Conservation (phyloP, 2,113 vertebrate genomes). For the Spizaetus ornatus region DNA sequence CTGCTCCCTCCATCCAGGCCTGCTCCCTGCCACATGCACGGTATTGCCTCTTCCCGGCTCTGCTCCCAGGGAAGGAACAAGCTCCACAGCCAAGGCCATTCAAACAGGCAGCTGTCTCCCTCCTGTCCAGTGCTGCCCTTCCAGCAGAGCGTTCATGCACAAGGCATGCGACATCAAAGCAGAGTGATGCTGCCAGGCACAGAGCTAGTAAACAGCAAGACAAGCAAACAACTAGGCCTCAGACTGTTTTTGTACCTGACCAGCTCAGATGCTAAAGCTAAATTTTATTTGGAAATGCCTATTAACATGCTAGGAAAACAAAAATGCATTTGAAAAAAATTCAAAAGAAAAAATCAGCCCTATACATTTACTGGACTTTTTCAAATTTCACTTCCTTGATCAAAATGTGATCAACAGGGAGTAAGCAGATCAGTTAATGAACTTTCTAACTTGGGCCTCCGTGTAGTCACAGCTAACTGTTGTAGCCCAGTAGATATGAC, state of each 20-base stretch:
- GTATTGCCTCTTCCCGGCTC: neutral
- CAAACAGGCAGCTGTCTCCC: neutral
- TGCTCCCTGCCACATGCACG: rapidly evolving
- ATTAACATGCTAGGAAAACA: neutral
- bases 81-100: neutral
- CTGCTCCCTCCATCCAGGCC: neutral
- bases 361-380: neutral
- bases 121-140: neutral
- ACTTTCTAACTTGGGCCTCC: neutral
- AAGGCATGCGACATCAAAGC: rapidly evolving
- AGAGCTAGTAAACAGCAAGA: neutral
- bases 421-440: neutral
- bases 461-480: neutral
- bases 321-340: neutral
- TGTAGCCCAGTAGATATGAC: neutral
- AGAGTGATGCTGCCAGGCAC: rapidly evolving
- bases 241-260: neutral
- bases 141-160: neutral
- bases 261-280: neutral
- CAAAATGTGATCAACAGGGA: neutral
- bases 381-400: neutral
- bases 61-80: neutral
- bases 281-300: neutral
- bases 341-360: neutral
- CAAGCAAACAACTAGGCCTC: neutral